A percentile compares a stretch with the other conserved stretches of the same genome.
These are phyloP conservation scores for Myiothlypis chrysogaster DNA, from an alignment of 2,797 vertebrate genomes.

Conservation along the genomic window DNA sequence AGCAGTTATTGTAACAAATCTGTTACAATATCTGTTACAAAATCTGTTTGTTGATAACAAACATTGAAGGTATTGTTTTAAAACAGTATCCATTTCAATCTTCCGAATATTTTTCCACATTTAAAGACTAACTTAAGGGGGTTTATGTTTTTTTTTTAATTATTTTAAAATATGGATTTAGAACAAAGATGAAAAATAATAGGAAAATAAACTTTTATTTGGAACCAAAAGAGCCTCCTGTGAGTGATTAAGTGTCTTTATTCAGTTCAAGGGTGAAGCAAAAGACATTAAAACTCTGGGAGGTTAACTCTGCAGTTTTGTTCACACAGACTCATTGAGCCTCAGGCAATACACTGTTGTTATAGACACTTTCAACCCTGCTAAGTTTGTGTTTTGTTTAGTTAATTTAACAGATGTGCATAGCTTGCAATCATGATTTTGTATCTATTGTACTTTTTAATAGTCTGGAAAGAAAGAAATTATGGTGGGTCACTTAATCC, in stretches of 20 bases:
- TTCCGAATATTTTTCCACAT: not conserved
- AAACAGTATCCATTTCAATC: not conserved
- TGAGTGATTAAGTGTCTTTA: not conserved
- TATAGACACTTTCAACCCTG: conserved; percentile 1
- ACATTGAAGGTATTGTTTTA: not conserved
- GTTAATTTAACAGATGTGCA: conserved; percentile 65
- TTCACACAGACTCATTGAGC: conserved; percentile 1
- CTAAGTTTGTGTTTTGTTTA: conserved; percentile 36
- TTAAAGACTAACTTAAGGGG: not conserved
- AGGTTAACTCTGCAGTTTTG: conserved; percentile 3
- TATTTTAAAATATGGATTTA: not conserved
- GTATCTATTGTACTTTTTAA: conserved; percentile 23
- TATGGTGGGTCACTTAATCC: not conserved
- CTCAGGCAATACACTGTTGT: not conserved
- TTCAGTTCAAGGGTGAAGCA: conserved; percentile 40
- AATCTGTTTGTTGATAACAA: not conserved
- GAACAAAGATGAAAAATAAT: not conserved
- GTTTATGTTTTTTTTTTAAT: not conserved
- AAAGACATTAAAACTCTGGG: conserved; percentile 44
- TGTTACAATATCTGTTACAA: no score
- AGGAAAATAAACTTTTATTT: not conserved
- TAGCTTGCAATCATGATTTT: conserved; percentile 34
- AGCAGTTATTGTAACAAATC: not conserved
- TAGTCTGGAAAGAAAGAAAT: conserved; percentile 28
- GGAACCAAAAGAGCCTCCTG: not conserved